Evolutionary conservation across 2,888 invertebrate genomes (phyloP), one percentile per base, ranked within the genome.

Genomic region (Dione vanillae): DNA sequence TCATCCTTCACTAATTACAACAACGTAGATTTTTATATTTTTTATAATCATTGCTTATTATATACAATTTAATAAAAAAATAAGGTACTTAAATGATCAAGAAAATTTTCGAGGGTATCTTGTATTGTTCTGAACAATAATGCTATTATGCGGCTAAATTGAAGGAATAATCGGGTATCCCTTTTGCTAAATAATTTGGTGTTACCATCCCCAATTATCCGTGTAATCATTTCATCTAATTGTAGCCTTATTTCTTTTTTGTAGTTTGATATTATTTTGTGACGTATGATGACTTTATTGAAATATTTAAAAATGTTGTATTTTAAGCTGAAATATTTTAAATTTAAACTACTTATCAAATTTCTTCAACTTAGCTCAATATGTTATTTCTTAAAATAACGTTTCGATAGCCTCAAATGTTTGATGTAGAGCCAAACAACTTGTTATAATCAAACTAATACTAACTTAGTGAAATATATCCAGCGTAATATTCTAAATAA

Each of bases 131-230:
- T 16, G 41, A 43, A 65, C 27, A 52, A 65, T 65, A 43, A 20
- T 41, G 41, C 47, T 62, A 49, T 62, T 62, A 62, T 47, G 10
- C 65, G n/a, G 11, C 27, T n/a, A 65, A 65, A 65, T 65, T 52
- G 20, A 20, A 52, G 52, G 20, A 41, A 52, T 41, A 41, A 51
- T 52, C 40, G 41, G 52, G 11, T 65, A 52, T 52, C 11, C 8
- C 2, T 52, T 52, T 41, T 51, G 20, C 40, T 40, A 61, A 43
- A 20, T 61, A 12, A 20, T 51, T 65, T 52, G 14, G n/a, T 64
- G 65, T 6, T 52, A 41, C 20, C 59, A 59, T 58, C 58, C 11
- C 20, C 43, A 27, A 27, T 41, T 59, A 59, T 14, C 12, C 43
- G 43, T 59, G 14, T 43, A 43, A 43, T 59, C 16, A 40, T 40